Evolutionary conservation across 2,113 vertebrate species (phyloP).

Genomic region (Bettongia penicillata): DNA sequence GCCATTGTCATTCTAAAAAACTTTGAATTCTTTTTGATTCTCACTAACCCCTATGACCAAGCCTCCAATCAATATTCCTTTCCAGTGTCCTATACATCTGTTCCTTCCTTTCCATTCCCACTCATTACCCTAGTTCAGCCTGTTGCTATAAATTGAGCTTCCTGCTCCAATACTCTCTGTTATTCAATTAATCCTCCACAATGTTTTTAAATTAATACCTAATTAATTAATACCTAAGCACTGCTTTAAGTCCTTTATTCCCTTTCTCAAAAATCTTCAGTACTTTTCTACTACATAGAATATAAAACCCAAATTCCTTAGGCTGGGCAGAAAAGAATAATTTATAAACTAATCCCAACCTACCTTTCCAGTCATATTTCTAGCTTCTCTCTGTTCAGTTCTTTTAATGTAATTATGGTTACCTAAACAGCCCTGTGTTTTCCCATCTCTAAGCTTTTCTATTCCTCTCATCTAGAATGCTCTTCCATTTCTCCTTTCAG

Average conservation of each 20-base stretch:
- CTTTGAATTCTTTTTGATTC: not conserved
- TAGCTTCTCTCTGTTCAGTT: not conserved
- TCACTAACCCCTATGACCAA: not conserved
- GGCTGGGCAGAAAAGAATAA: not conserved
- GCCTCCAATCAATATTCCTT: not conserved
- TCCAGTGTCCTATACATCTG: not conserved
- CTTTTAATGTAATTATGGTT: constrained; percentile 1
- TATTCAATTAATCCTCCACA: constrained; percentile 39
- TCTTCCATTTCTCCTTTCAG: not conserved
- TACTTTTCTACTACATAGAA: not conserved
- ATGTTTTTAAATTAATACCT: not conserved
- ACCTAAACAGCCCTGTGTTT: not conserved
- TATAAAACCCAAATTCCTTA: not conserved
- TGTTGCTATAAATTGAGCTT: constrained; percentile 8
- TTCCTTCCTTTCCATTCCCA: not conserved
- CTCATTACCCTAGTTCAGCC: not conserved
- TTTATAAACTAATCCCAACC: not conserved
- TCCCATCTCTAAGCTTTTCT: constrained; percentile 4
- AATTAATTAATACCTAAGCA: not conserved
- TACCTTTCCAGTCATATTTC: not conserved
- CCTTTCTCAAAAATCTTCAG: not conserved
- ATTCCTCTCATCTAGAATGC: constrained; percentile 40
- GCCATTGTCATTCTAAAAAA: not conserved
- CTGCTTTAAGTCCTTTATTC: not conserved
- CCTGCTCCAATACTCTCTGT: not conserved